A percentile compares a stretch with the other conserved stretches of the same genome.
Evolutionary conservation across 1,140 invertebrate species (phyloP).

Genomic region (Harpegnathos saltator): DNA sequence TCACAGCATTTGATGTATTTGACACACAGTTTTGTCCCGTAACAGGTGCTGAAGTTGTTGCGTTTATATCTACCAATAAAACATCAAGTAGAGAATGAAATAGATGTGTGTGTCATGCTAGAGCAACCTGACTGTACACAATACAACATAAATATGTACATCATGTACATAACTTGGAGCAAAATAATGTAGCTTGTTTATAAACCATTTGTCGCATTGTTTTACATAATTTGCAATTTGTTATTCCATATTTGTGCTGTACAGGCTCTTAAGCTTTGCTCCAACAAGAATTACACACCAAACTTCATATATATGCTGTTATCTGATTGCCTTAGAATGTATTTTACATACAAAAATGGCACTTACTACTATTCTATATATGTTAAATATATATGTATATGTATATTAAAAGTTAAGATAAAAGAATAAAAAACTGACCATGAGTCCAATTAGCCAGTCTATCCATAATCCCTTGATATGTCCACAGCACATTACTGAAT

Average conservation of each 20-base stretch:
- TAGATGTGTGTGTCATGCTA: background rate
- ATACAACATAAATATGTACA: background rate
- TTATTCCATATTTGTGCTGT: too few relatives aligned
- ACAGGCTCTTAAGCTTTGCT: too few relatives aligned
- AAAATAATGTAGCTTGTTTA: background rate
- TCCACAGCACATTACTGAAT: conserved; percentile 82
- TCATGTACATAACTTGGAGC: background rate
- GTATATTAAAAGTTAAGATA: conserved; percentile 12
- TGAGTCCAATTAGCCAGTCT: conserved; percentile 79
- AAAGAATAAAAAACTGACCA: conserved; percentile 77
- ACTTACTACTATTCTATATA: conserved; percentile 4
- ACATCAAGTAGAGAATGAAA: conserved; percentile 21
- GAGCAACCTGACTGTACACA: background rate
- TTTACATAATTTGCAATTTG: too few relatives aligned
- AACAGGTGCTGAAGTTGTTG: conserved; percentile 62
- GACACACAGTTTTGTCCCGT: conserved; percentile 75
- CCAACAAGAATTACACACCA: too few relatives aligned
- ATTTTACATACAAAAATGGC: conserved; percentile 29
- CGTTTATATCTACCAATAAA: conserved; percentile 71
- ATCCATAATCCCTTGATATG: conserved; percentile 82
- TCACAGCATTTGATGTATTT: conserved; percentile 71
- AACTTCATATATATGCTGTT: too few relatives aligned
- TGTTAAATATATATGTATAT: background rate
- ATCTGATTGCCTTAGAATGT: too few relatives aligned
- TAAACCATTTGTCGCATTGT: too few relatives aligned